phyloP scores from a whole-genome alignment of 2,113 vertebrate genomes.

The Melanocharis versteri region DNA sequence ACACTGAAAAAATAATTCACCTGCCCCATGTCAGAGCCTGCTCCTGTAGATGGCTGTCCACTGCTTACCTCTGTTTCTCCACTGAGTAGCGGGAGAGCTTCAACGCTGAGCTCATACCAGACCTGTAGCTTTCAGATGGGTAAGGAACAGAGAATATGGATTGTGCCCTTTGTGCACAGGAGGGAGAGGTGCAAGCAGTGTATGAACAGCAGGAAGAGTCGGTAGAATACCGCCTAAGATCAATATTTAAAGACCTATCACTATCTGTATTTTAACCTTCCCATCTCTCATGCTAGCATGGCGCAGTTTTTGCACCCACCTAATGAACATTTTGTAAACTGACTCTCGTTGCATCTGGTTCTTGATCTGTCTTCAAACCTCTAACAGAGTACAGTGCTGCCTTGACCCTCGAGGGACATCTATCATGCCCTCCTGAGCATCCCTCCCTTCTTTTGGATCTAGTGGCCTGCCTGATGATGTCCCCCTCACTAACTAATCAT shows the following conservation, averaged over 20 bases:
- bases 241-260: neutral
- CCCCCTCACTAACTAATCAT: neutral
- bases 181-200: neutral
- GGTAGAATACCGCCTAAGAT: neutral
- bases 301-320: neutral
- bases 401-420: accelerated
- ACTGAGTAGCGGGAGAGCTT: neutral
- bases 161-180: too few relatives aligned
- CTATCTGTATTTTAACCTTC: neutral
- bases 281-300: neutral
- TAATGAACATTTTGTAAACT: neutral
- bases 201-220: neutral
- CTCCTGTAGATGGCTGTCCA: neutral
- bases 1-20: neutral
- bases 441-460: neutral
- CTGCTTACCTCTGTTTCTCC: neutral
- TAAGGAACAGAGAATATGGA: neutral
- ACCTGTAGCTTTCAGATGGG: neutral
- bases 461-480: neutral
- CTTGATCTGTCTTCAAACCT: neutral
- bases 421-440: neutral
- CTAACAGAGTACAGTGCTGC: neutral
- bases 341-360: neutral
- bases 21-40: neutral
- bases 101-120: neutral